Base-by-base conservation (phyloP, 2,888 invertebrate species). In the Platyscelio sp. region DNA sequence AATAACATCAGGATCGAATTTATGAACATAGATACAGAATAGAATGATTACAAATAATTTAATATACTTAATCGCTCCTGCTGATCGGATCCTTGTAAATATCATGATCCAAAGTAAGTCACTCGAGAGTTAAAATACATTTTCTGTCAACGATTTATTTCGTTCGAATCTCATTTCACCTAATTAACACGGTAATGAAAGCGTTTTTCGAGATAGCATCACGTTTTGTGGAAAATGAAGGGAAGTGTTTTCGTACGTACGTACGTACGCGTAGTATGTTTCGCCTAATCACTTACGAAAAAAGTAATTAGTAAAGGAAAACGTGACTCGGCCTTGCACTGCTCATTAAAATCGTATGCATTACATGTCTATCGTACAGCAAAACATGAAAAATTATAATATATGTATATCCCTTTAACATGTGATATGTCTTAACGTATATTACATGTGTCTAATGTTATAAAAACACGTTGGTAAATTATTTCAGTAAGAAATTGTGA, bases 201-300 rank as follows among this genome's bases (percentile, higher is more conserved):
- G 60, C 67, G 43, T 60, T 67, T 60, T 56, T 49, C 46, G 33
- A 27, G 76, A 38, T 33, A 49, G 22, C 68, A 49, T 61, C 68
- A 60, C 49, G 76, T 40, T 65, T 26, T 43, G 46, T 60, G 60
- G 29, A 26, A 78, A 77, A 18, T 68, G 22, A 26, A 40, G 79
- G 40, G 4, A 65, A 74, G 58, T 58, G 65, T 61, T 79, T 58
- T 56, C 72, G 51, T 24, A 38, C 54, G 40, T 71, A 51, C 20
- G 22, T 33, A 18, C 54, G 61, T 46, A n/a, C n/a, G n/a, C n/a
- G n/a, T n/a, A n/a, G 33, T 24, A 61, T 54, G 68, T 40, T 68
- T 63, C 65, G 43, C 38, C 70, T 75, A 81, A 81, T 81, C 68
- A 18, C 76, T 81, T 81, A 51, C 70, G 81, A 70, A 75, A 81